Conservation (phyloP, 2,113 vertebrate species). For the Cephalopterus ornatus region DNA sequence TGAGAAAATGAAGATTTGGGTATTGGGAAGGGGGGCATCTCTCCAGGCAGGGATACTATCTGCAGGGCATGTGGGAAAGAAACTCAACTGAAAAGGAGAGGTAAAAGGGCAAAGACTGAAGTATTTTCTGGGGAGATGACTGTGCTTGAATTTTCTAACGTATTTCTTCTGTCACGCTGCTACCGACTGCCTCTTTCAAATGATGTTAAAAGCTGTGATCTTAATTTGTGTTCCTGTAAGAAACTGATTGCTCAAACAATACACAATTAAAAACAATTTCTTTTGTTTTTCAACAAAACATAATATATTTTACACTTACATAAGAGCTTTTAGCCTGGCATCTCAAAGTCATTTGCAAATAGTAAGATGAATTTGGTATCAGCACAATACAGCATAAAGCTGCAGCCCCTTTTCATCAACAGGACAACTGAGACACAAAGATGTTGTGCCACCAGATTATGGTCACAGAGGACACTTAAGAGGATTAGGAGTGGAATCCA, state of each 20-base stretch:
- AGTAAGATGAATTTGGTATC: neutral
- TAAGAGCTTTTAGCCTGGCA: neutral
- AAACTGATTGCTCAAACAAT: neutral
- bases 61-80: neutral
- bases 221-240: neutral
- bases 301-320: neutral
- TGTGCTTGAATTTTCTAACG: neutral
- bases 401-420: neutral
- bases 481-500: neutral
- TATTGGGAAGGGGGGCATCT: neutral
- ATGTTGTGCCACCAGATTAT: rapidly evolving
- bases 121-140: neutral
- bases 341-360: neutral
- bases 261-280: neutral
- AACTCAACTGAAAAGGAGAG: neutral
- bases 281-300: neutral
- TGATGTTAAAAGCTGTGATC: conserved; percentile 6
- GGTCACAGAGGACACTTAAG: neutral
- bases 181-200: conserved; percentile 10
- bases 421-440: neutral
- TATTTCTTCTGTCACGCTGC: neutral
- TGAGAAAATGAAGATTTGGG: neutral
- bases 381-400: neutral
- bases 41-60: neutral
- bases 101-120: conserved; percentile 6